A percentile compares a stretch with the other conserved stretches of the same genome.
Evolutionary conservation across 2,797 vertebrate species (phyloP).

Genomic region (Sebastes elongatus): DNA sequence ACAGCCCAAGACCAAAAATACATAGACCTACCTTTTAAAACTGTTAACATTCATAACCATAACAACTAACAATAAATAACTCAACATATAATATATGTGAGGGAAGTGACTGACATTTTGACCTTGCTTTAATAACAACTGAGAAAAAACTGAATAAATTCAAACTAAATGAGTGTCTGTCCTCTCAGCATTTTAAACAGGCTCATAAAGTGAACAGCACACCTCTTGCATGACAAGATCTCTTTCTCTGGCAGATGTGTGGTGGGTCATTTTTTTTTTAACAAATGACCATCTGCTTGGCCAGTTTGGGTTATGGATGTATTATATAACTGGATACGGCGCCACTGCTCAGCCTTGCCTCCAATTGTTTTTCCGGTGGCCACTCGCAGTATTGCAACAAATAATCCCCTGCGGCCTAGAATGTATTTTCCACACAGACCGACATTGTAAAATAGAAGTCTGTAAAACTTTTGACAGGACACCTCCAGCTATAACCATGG

Average conservation of each 20-base stretch:
- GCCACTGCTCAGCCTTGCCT: no score
- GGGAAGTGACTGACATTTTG: background rate
- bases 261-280: conserved; percentile 67
- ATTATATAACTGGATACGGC: background rate
- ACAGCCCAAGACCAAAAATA: no score
- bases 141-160: background rate
- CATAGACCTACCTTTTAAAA: no score
- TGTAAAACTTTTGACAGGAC: background rate
- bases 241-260: conserved; percentile 31
- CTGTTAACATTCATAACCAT: background rate
- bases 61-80: background rate
- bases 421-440: background rate
- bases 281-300: conserved; percentile 73
- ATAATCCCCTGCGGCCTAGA: background rate
- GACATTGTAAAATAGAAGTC: background rate
- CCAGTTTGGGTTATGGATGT: conserved; percentile 39
- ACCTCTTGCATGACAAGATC: background rate
- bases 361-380: background rate
- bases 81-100: background rate
- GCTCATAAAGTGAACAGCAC: conserved; percentile 47
- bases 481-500: no score
- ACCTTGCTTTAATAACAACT: background rate
- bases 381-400: background rate
- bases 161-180: background rate
- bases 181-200: conserved; percentile 17